These are phyloP conservation scores for Trochalopteron elliotii DNA, from an alignment of 2,113 vertebrate genomes.

Conservation along the genomic window DNA sequence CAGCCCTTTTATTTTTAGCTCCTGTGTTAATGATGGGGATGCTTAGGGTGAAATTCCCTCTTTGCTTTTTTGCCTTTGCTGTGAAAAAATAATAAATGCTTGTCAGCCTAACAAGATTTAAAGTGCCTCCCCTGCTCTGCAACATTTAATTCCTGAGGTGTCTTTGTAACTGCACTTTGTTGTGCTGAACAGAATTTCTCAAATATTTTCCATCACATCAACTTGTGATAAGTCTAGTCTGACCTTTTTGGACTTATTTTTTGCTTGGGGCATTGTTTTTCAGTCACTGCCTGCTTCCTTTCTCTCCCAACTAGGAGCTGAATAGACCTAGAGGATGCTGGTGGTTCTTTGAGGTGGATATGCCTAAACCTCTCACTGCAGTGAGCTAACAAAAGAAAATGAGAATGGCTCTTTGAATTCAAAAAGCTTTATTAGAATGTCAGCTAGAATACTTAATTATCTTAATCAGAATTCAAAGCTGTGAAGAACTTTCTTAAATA, in stretches of 20 bases:
- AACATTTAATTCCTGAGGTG: neutral
- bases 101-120: neutral
- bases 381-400: neutral
- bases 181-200: neutral
- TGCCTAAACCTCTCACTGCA: neutral
- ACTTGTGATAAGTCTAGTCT: neutral
- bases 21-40: neutral
- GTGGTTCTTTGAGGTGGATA: neutral
- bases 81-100: neutral
- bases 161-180: neutral
- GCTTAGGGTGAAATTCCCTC: neutral
- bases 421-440: slow-evolving; percentile 15
- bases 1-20: slow-evolving; percentile 3
- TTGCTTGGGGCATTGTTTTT: neutral
- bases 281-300: neutral
- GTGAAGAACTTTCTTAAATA: slow-evolving; percentile 17
- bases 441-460: slow-evolving; percentile 31
- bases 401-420: slow-evolving; percentile 10
- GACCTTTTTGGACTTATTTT: neutral
- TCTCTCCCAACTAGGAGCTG: neutral
- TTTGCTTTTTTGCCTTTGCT: neutral
- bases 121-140: neutral
- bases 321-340: neutral
- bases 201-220: neutral
- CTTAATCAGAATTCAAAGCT: slow-evolving; percentile 34